phyloP scores from a whole-genome alignment of 1,140 invertebrate genomes.

The Drosophila sucinea region DNA sequence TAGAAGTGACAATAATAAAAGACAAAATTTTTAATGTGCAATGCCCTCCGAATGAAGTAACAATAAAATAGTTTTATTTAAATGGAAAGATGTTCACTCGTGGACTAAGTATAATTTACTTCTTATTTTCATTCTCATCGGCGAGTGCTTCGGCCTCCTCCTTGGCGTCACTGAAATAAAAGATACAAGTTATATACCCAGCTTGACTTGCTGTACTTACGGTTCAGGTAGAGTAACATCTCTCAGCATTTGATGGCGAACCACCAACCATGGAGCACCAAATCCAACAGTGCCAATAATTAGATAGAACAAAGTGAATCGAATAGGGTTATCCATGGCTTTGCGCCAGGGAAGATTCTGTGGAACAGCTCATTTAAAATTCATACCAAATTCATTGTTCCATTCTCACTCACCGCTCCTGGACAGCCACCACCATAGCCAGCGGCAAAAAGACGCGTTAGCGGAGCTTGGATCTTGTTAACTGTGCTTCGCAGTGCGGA shows the following conservation, averaged over 20 bases:
- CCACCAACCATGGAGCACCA: slow-evolving; percentile 54
- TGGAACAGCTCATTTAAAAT: neutral
- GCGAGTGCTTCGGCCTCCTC: neutral
- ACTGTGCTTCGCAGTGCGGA: slow-evolving; percentile 28
- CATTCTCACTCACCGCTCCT: slow-evolving; percentile 38
- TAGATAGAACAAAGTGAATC: slow-evolving; percentile 52
- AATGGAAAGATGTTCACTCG: neutral
- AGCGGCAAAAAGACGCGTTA: slow-evolving; percentile 26
- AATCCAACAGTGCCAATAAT: slow-evolving; percentile 51
- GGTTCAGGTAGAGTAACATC: slow-evolving; percentile 24
- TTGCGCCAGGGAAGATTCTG: slow-evolving; percentile 63
- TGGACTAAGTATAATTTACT: no score
- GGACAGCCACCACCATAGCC: slow-evolving; percentile 52
- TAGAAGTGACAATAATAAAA: slow-evolving; percentile 20
- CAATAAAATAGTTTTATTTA: slow-evolving; percentile 7
- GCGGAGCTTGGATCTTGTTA: slow-evolving; percentile 20
- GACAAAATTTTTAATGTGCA: slow-evolving; percentile 53
- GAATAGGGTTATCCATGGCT: slow-evolving; percentile 49
- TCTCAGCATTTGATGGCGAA: slow-evolving; percentile 65
- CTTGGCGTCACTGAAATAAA: slow-evolving; percentile 20
- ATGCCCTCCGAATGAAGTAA: slow-evolving; percentile 29
- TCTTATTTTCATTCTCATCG: neutral
- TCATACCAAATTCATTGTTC: neutral
- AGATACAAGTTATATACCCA: neutral
- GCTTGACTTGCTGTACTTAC: slow-evolving; percentile 19